Evolutionary conservation across 2,113 vertebrate genomes (phyloP).

Genomic region (Theristicus caerulescens): DNA sequence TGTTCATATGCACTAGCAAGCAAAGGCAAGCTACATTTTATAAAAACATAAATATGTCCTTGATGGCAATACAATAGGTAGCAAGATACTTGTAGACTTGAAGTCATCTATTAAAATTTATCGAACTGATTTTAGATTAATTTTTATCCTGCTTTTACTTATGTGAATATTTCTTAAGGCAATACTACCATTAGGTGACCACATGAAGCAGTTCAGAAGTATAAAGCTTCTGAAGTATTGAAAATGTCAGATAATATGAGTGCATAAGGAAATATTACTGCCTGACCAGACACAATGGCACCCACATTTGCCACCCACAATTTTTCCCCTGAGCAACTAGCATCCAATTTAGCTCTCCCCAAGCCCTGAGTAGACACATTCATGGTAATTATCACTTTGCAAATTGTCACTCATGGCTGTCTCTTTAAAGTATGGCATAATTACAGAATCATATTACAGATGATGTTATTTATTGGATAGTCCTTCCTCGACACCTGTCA

Average conservation of each 20-base stretch:
- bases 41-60: not conserved
- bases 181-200: not conserved
- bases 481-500: not conserved
- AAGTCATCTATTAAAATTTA: not conserved
- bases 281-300: not conserved
- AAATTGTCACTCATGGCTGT: not conserved
- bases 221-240: not conserved
- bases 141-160: not conserved
- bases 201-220: not conserved
- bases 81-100: not conserved
- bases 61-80: not conserved
- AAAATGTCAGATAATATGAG: not conserved
- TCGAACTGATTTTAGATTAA: not conserved
- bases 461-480: constrained; percentile 31
- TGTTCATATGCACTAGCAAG: not conserved
- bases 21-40: not conserved
- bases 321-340: not conserved
- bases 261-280: not conserved
- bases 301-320: not conserved
- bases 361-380: not conserved
- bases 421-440: constrained; percentile 7
- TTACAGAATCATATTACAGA: constrained; percentile 21
- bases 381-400: not conserved
- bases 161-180: not conserved
- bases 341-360: not conserved